Conservation (phyloP, 2,113 vertebrate genomes). For the Eolophus roseicapilla region DNA sequence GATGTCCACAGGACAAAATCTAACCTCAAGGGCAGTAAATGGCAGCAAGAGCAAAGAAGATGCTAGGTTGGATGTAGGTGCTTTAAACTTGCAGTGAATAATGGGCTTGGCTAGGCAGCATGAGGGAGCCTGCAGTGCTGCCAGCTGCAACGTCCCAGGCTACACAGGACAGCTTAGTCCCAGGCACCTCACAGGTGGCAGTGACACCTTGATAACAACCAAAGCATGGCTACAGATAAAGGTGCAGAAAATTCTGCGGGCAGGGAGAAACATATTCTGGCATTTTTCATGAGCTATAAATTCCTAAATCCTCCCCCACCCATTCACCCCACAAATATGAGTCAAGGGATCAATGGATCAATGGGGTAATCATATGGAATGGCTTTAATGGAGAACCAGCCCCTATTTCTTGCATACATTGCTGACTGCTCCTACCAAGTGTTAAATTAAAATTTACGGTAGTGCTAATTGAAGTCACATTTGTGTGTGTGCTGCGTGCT, state of each 20-base stretch:
- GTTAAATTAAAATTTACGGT: constrained; percentile 57
- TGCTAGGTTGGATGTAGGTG: neutral
- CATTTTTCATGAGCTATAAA: neutral
- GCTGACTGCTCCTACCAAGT: constrained; percentile 53
- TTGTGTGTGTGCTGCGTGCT: constrained; percentile 28
- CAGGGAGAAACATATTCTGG: neutral
- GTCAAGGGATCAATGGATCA: constrained; percentile 13
- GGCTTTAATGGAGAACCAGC: neutral
- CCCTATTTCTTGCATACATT: neutral
- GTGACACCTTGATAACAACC: neutral
- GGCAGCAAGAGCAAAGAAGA: neutral
- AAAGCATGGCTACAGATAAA: neutral
- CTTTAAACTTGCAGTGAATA: neutral
- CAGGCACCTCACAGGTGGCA: neutral
- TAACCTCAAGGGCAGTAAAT: neutral
- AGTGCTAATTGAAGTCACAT: constrained; percentile 54
- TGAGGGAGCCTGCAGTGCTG: neutral
- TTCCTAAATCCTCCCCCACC: neutral
- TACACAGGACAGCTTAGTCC: neutral
- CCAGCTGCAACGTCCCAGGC: neutral
- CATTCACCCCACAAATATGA: neutral
- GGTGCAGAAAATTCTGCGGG: neutral
- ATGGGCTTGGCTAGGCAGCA: neutral
- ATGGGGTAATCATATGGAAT: neutral
- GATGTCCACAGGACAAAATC: neutral